Percentiles rank a stretch among this genome's conserved stretches.
These are phyloP conservation scores for Ascaphus truei DNA, from an alignment of 2,113 vertebrate species.

Conservation along the genomic window DNA sequence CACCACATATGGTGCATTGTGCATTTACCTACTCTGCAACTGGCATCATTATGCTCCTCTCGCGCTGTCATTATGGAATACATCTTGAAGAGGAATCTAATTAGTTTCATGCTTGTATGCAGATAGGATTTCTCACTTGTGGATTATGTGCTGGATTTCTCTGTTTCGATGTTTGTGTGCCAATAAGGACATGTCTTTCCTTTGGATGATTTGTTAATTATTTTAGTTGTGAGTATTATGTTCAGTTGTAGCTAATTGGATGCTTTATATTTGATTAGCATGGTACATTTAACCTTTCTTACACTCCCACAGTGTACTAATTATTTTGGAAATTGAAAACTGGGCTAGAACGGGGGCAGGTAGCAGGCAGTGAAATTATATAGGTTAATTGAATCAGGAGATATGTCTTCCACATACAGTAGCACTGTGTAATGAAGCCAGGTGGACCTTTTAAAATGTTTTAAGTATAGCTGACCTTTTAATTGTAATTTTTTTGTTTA, in stretches of 20 bases:
- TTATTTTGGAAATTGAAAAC: neutral
- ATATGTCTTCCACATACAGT: too few relatives aligned
- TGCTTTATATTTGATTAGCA: constrained; percentile 14
- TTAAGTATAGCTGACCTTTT: neutral
- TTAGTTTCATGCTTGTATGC: constrained; percentile 11
- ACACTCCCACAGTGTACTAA: neutral
- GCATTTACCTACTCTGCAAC: neutral
- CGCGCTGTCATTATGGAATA: constrained; percentile 3
- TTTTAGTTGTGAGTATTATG: neutral
- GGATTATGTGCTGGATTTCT: neutral
- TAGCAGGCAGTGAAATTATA: neutral
- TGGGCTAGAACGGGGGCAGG: neutral
- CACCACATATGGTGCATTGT: neutral
- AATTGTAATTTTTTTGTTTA: neutral
- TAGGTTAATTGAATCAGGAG: too few relatives aligned
- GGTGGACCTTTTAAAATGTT: neutral
- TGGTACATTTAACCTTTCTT: too few relatives aligned
- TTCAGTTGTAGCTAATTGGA: constrained; percentile 19
- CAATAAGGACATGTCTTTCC: neutral
- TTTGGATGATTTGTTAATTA: constrained; percentile 11
- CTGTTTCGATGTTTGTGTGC: constrained; percentile 7
- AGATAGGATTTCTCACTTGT: constrained; percentile 16
- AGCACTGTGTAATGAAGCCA: too few relatives aligned
- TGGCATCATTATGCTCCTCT: neutral
- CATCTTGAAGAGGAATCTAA: constrained; percentile 6